Percentiles rank a stretch among this genome's conserved stretches.
These are phyloP conservation scores for Eudemis profundana DNA, from an alignment of 2,888 invertebrate species.

Conservation along the genomic window DNA sequence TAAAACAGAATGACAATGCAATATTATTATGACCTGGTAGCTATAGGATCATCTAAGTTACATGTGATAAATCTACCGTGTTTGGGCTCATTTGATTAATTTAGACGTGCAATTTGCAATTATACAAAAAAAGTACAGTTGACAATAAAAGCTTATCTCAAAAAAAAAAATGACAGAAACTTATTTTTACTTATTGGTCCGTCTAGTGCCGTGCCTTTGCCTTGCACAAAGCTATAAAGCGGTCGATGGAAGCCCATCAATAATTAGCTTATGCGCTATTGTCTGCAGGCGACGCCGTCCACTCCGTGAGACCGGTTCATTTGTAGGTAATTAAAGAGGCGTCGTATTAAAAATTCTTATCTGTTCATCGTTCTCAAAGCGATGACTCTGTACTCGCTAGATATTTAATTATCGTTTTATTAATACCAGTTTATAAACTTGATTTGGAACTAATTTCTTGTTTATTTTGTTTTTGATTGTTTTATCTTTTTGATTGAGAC, in stretches of 20 bases:
- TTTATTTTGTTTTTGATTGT: conserved; percentile 36
- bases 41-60: too few species aligned
- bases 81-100: too few species aligned
- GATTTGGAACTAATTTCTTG: conserved; percentile 28
- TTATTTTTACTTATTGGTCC: conserved; percentile 13
- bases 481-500: conserved; percentile 34
- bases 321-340: conserved; percentile 44
- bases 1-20: too few species aligned
- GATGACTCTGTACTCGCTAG: conserved; percentile 37
- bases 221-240: conserved; percentile 35
- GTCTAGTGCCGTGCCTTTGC: conserved; percentile 7
- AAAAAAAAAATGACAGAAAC: too few species aligned
- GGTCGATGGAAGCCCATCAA: conserved; percentile 44
- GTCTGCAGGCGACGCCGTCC: conserved; percentile 42
- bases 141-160: too few species aligned
- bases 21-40: too few species aligned
- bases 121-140: too few species aligned
- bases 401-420: conserved; percentile 38
- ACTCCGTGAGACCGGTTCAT: conserved; percentile 46
- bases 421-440: conserved; percentile 39
- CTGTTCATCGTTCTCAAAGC: conserved; percentile 44
- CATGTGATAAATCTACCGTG: too few species aligned
- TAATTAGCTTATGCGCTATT: conserved; percentile 49
- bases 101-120: too few species aligned
- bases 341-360: conserved; percentile 46